phyloP scores from a whole-genome alignment of 1,140 invertebrate species.

The Trichonephila inaurata region DNA sequence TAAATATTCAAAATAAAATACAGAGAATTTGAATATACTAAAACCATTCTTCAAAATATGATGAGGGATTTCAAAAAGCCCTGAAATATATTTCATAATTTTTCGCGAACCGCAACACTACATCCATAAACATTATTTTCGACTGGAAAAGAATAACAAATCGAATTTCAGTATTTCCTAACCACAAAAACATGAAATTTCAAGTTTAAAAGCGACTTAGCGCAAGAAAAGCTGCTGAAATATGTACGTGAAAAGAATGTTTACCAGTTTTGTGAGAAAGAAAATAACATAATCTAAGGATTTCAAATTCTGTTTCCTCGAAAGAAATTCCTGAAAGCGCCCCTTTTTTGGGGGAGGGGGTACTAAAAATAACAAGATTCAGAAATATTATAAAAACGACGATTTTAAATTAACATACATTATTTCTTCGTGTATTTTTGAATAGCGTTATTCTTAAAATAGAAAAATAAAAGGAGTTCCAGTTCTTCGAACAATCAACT shows the following conservation, averaged over 20 bases:
- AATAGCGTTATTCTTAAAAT: no score
- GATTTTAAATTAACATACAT: not conserved
- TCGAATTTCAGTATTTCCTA: not conserved
- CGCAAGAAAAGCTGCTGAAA: not conserved
- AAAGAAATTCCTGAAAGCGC: not conserved
- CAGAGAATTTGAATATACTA: not conserved
- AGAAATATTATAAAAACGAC: not conserved
- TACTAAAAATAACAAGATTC: not conserved
- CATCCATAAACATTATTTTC: not conserved
- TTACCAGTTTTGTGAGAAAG: not conserved
- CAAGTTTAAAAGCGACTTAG: conserved; percentile 3
- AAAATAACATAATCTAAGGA: not conserved
- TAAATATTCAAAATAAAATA: not conserved
- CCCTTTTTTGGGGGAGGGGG: not conserved
- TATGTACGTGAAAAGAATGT: not conserved
- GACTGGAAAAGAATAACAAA: not conserved
- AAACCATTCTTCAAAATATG: not conserved
- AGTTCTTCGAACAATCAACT: no score
- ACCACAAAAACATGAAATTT: not conserved
- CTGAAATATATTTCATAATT: not conserved
- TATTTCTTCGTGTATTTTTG: not conserved
- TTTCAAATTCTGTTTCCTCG: not conserved
- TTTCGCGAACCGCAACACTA: not conserved
- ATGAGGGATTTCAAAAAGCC: not conserved
- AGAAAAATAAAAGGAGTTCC: no score